phyloP scores from a whole-genome alignment of 2,888 invertebrate genomes.

The Quadroppia sp. region DNA sequence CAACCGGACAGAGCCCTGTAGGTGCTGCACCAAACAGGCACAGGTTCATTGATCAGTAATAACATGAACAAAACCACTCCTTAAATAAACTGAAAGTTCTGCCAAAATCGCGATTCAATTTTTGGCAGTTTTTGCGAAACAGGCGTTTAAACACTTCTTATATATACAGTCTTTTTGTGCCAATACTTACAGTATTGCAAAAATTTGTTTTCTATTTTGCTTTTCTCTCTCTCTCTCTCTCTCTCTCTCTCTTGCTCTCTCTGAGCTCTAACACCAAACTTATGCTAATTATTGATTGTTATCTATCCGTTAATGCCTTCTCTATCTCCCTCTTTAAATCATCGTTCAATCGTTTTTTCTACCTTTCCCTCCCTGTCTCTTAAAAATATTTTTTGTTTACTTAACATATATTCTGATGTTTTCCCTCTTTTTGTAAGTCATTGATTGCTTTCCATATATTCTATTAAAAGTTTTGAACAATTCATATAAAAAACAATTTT shows the following conservation, averaged over 20 bases:
- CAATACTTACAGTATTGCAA: neutral
- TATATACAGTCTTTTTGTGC: neutral
- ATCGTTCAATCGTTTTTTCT: neutral
- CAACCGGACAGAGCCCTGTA: slow-evolving; percentile 15
- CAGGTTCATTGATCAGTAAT: slow-evolving; percentile 35
- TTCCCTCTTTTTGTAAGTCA: neutral
- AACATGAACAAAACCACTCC: slow-evolving; percentile 34
- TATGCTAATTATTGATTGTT: slow-evolving; percentile 34
- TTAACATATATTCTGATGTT: neutral
- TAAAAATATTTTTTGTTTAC: neutral
- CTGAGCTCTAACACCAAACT: slow-evolving; percentile 23
- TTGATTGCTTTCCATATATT: neutral
- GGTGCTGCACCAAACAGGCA: slow-evolving; percentile 33
- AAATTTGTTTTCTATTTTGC: neutral
- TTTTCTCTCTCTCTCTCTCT: no score
- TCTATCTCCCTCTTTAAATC: slow-evolving; percentile 10
- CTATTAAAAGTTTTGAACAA: no score
- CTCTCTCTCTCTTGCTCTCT: no score
- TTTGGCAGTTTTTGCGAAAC: neutral
- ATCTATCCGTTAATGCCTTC: slow-evolving; percentile 6
- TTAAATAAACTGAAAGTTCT: slow-evolving; percentile 27
- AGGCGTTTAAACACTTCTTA: neutral
- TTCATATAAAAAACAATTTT: no score
- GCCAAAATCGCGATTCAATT: neutral
- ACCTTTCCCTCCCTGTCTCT: slow-evolving; percentile 5